Evolutionary conservation across 2,888 invertebrate genomes (phyloP).

Genomic region (Stenoptilia bipunctidactyla): DNA sequence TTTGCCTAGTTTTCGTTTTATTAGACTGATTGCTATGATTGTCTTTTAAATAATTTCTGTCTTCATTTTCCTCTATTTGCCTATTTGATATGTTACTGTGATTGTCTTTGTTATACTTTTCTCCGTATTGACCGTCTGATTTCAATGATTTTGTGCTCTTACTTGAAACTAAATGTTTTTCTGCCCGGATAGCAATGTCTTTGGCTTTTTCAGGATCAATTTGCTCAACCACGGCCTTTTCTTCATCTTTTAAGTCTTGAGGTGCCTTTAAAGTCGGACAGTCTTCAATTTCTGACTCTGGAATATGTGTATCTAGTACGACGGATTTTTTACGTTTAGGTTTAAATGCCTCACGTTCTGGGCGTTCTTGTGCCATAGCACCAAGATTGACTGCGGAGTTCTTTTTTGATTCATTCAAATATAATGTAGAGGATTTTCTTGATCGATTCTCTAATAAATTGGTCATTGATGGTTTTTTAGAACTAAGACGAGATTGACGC

Average conservation of each 20-base stretch:
- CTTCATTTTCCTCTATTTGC: constrained; percentile 49
- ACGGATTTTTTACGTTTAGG: constrained; percentile 53
- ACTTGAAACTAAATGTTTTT: constrained; percentile 43
- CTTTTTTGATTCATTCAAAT: constrained; percentile 63
- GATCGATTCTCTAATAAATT: constrained; percentile 56
- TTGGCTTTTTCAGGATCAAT: constrained; percentile 51
- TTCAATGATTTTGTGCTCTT: constrained; percentile 54
- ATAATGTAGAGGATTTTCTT: constrained; percentile 54
- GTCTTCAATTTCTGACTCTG: constrained; percentile 64
- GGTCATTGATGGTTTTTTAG: constrained; percentile 58
- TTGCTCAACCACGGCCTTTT: constrained; percentile 51
- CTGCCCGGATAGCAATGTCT: constrained; percentile 44
- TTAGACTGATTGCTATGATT: constrained; percentile 57
- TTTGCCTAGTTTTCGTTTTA: constrained; percentile 39
- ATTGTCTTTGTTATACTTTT: constrained; percentile 50
- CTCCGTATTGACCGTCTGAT: constrained; percentile 50
- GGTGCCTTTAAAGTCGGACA: constrained; percentile 62
- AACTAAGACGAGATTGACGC: constrained; percentile 54
- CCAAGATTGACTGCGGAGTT: constrained; percentile 52
- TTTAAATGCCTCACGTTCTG: constrained; percentile 32
- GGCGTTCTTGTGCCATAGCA: constrained; percentile 33
- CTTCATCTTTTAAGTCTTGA: constrained; percentile 65
- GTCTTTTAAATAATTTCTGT: constrained; percentile 53
- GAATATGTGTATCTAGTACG: constrained; percentile 45
- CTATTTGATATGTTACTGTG: constrained; percentile 51